Base-by-base conservation (phyloP, 2,888 invertebrate genomes). In the Sphaerolaimus hirsutus region DNA sequence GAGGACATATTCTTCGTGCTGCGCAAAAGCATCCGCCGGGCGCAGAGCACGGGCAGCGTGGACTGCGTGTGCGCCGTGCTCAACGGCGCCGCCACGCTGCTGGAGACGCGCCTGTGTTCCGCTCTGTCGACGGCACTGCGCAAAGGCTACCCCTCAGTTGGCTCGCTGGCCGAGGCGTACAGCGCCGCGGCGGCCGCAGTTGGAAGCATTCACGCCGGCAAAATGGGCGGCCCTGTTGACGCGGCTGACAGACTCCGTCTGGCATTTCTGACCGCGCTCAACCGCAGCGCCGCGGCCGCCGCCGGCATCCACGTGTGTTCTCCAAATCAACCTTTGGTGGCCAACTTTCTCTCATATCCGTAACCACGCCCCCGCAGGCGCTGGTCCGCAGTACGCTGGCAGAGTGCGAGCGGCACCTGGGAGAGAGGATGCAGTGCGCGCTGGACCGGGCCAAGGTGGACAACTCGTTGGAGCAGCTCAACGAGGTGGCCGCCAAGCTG, bases 1-100 rank as follows among this genome's bases (percentile, higher is more conserved):
- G 97, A 97, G 64, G 93, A 97, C 66, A 80, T 89, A 1, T 93
- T 93, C 68, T 97, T 84, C 64, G 86, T 97, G 53, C 76, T 91
- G 2, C 78, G 86, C 58, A 93, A 93, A 68, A 84, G 87, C 57
- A 79, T 91, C 44, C 81, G 86, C 53, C 77, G 93, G 52, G 78
- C 84, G n/a, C 71, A 87, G 53, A 78, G 80, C 5, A 81, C 81
- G 53, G 79, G 81, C 60, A 87, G 82, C 61, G 74, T 91, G 48
- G 91, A 93, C 67, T 91, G 87, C 45, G 78, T 83, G 41, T 97
- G 97, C 70, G 89, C 84, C 2, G 54, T 87, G 55, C 76, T 97
- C 26, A 97, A 97, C 69, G 84, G 86, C 65, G 82, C 81, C 3
- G 78, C 79, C 55, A 74, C 80, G 1, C 75, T 80, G 51, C 69